phyloP scores from a whole-genome alignment of 2,797 vertebrate genomes.

The Pangasius sanitwongsei region DNA sequence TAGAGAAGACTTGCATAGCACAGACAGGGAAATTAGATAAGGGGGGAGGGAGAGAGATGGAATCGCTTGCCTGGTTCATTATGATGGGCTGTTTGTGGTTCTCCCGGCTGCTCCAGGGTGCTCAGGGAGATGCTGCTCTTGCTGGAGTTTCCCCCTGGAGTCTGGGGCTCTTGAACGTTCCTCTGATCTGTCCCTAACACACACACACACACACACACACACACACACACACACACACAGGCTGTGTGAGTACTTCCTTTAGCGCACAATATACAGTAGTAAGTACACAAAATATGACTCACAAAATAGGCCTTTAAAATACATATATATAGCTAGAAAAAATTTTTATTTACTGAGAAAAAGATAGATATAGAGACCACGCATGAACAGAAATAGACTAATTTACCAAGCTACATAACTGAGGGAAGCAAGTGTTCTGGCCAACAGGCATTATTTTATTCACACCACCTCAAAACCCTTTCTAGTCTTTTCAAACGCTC shows the following conservation, averaged over 20 bases:
- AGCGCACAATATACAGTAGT: neutral
- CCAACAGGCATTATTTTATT: neutral
- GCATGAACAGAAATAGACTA: neutral
- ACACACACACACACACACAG: neutral
- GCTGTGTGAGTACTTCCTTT: neutral
- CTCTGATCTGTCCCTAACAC: conserved; percentile 50
- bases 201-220: conserved; percentile 25
- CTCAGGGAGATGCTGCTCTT: conserved; percentile 42
- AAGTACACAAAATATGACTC: neutral
- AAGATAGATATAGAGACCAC: neutral
- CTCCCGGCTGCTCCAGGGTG: conserved; percentile 60
- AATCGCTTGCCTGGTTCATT: conserved; percentile 70
- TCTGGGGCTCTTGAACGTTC: conserved; percentile 56
- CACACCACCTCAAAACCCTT: conserved; percentile 23
- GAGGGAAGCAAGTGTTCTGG: neutral
- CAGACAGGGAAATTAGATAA: neutral
- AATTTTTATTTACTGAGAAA: neutral
- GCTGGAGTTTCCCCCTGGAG: conserved; percentile 52
- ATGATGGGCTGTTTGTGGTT: conserved; percentile 53
- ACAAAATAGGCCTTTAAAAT: neutral
- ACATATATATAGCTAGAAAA: neutral
- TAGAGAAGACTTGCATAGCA: neutral
- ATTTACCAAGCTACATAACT: conserved; percentile 1
- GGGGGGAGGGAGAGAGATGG: neutral
- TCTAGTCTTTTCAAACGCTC: conserved; percentile 22